Evolutionary conservation across 2,888 invertebrate species (phyloP), one percentile per base, ranked within the genome.

Genomic region (Xylota segnis): DNA sequence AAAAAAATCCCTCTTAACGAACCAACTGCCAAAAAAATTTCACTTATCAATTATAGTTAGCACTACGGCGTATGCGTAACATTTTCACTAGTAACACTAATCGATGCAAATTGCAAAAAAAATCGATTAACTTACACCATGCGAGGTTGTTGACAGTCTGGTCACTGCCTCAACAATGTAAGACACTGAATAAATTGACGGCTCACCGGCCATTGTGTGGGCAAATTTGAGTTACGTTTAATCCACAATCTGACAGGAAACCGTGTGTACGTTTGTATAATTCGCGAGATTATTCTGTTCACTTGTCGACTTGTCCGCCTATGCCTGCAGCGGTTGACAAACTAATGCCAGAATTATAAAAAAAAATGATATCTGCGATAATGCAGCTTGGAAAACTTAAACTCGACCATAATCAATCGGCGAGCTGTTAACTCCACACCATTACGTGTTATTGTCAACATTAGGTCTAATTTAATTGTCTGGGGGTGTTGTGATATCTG

Each of bases 111-210:
- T 32, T 56, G n/a, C n/a, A n/a, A n/a, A n/a, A n/a, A n/a, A n/a
- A n/a, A n/a, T 16, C 5, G 27, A n/a, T 34, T 16, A 47, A 84
- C 84, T 84, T 75, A 84, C 84, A 47, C 16, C 40, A 10, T 50
- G 32, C 3, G 75, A 81, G 16, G 5, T 18, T 6, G 45, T 50
- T 50, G 83, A 79, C 27, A 68, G 40, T 59, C 65, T 59, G 5
- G 75, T 7, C 23, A 81, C 59, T 56, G 81, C 65, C 23, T 84
- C 84, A 12, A 84, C 58, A 40, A 81, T 54, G 65, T 81, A 84
- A 47, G 84, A 84, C 37, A 84, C 75, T 2, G 84, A 84, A 18
- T 76, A 84, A 54, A 84, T 14, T 61, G 75, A 65, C 10, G 81
- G 81, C 40, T 84, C 81, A 14, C 29, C 32, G 3, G 81, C 65